These are phyloP conservation scores for Cololabis saira DNA, from an alignment of 2,113 vertebrate genomes.

Conservation along the genomic window DNA sequence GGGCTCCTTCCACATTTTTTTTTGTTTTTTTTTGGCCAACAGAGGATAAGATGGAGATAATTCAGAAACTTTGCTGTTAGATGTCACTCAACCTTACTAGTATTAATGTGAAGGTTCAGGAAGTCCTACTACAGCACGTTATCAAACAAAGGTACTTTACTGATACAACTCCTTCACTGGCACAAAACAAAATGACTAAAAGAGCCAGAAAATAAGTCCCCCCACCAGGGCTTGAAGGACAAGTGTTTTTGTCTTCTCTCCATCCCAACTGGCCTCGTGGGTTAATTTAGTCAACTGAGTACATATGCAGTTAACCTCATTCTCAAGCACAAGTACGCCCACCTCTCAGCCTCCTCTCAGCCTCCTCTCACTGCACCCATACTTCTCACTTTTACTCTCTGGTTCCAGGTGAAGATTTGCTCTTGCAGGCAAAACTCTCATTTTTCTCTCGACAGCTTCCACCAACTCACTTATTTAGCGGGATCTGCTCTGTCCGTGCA, in stretches of 20 bases:
- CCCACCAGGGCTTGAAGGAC: slow-evolving; percentile 1
- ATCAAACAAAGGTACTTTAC: no score
- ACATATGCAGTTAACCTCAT: slow-evolving; percentile 60
- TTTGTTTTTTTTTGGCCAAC: neutral
- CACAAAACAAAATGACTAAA: no score
- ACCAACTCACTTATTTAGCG: slow-evolving; percentile 16
- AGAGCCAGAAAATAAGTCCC: no score
- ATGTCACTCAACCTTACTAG: no score
- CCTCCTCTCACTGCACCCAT: slow-evolving; percentile 35
- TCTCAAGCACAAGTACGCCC: slow-evolving; percentile 63
- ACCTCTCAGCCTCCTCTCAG: slow-evolving; percentile 10
- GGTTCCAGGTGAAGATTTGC: slow-evolving; percentile 46
- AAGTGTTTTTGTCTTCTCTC: slow-evolving; percentile 23
- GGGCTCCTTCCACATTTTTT: no score
- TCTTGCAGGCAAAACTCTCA: slow-evolving; percentile 28
- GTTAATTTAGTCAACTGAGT: slow-evolving; percentile 40
- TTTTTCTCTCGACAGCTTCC: slow-evolving; percentile 58
- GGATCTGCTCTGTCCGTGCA: slow-evolving; percentile 38
- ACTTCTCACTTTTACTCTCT: slow-evolving; percentile 41
- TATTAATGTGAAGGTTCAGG: no score
- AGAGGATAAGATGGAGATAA: no score
- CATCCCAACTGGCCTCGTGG: neutral
- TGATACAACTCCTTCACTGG: no score
- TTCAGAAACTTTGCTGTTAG: no score
- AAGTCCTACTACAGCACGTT: no score